Evolutionary conservation across 1,140 invertebrate species (phyloP).

Genomic region (Drosophila orosa): DNA sequence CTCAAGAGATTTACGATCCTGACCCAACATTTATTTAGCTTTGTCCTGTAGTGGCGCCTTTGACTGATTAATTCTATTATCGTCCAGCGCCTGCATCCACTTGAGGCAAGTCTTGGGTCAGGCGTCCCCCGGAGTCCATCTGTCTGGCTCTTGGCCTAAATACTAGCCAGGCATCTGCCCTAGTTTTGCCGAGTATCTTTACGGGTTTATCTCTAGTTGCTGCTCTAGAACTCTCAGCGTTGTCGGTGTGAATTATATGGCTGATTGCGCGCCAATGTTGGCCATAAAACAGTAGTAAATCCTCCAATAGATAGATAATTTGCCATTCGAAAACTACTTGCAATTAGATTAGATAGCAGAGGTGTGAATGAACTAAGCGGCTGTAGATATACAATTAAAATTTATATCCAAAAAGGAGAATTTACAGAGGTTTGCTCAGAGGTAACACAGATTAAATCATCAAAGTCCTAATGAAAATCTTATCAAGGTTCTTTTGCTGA

Average conservation of each 20-base stretch:
- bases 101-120: neutral
- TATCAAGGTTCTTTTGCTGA: neutral
- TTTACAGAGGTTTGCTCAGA: neutral
- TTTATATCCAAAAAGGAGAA: neutral
- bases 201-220: neutral
- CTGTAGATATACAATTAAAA: neutral
- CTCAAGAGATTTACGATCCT: slow-evolving; percentile 59
- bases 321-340: slow-evolving; percentile 5
- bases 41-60: slow-evolving; percentile 32
- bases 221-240: neutral
- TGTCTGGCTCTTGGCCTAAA: slow-evolving; percentile 26
- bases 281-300: slow-evolving; percentile 13
- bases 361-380: slow-evolving; percentile 11
- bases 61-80: slow-evolving; percentile 16
- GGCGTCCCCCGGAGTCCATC: slow-evolving; percentile 2
- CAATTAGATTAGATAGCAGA: slow-evolving; percentile 14
- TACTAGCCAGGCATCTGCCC: neutral
- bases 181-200: neutral
- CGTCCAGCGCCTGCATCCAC: slow-evolving; percentile 8
- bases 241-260: neutral
- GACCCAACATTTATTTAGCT: slow-evolving; percentile 17
- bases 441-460: neutral
- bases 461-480: neutral
- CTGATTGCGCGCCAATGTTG: slow-evolving; percentile 9
- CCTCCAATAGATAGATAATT: slow-evolving; percentile 9